Base-by-base conservation (phyloP, 2,113 vertebrate species). In the Chloropsis cyanopogon region DNA sequence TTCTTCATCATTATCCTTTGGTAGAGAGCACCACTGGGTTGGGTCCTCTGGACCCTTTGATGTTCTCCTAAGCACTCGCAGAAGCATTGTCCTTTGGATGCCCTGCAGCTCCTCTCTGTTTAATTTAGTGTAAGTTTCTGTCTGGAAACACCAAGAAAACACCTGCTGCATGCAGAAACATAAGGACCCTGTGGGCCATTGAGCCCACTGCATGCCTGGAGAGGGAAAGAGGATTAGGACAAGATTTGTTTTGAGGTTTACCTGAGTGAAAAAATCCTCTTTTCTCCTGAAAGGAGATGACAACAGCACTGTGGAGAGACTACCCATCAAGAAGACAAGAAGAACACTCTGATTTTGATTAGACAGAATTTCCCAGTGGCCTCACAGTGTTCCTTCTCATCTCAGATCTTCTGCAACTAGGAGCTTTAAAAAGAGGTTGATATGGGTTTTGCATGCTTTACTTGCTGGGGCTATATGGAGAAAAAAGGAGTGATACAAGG, bases 11-110 rank as follows among this genome's bases (percentile, higher is more conserved):
- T 75, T 81, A 44, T 31, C 28, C 8, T 79, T 54, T 22, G 33
- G 14, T 37, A 61, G 47, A 77, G 21, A 61, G 6, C 41, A 46
- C 9, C 9, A 10, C 12, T 0, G 2, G 8, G 1, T 14, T 2
- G 2, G 19, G 11, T 76, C 37, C 29, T 47, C 41, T 52, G 41
- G 28, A 9, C 4, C 31, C 11, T 33, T 59, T 60, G 29, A n/a
- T 4, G 2, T 41, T 82, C 44, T 60, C 9, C 50, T 65, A 60
- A 20, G n/a, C 7, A 15, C 35, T 50, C 0, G 0, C 2, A 41
- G 31, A 28, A 28, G 3, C 56, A 41, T 25, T 56, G 52, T 14
- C 21, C 12, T 94, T 86, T 4, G 3, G 22, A 47, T 0, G 1
- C 66, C 26, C 13, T 35, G 18, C 35, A 57, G 18, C 10, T 73